Evolutionary conservation across 1,140 invertebrate genomes (phyloP).

Genomic region (Hesperophylax magnus): DNA sequence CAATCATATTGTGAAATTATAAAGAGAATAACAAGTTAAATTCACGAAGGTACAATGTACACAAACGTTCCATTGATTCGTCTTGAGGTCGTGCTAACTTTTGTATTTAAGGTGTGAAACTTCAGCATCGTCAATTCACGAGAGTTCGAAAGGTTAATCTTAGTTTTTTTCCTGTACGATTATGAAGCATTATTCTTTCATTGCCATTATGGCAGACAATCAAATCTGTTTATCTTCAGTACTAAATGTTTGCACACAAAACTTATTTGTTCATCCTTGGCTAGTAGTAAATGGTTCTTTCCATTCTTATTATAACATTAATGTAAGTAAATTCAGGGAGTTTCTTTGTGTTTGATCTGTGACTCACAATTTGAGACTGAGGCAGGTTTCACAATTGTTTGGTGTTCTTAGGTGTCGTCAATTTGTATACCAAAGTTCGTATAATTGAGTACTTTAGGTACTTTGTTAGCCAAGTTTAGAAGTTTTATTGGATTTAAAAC

Average conservation of each 20-base stretch:
- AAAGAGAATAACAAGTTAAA: too few species aligned
- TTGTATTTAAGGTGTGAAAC: slow-evolving; percentile 25
- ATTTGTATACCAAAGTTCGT: too few species aligned
- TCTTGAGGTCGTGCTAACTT: background rate
- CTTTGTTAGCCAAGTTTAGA: too few species aligned
- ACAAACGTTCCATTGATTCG: background rate
- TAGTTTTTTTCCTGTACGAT: slow-evolving; percentile 16
- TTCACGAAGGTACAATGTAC: too few species aligned
- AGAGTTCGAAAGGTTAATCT: slow-evolving; percentile 35
- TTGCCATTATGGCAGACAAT: slow-evolving; percentile 34
- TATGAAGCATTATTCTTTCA: slow-evolving; percentile 25
- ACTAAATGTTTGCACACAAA: slow-evolving; percentile 6
- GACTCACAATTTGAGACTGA: background rate
- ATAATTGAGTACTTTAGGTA: too few species aligned
- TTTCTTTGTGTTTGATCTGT: background rate
- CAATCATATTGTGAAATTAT: too few species aligned
- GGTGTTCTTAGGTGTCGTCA: too few species aligned
- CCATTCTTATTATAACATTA: too few species aligned
- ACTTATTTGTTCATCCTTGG: slow-evolving; percentile 6
- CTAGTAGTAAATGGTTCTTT: background rate
- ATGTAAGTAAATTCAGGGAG: too few species aligned
- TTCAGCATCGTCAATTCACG: slow-evolving; percentile 1
- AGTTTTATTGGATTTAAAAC: too few species aligned
- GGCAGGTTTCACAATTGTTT: too few species aligned
- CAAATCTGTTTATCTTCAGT: slow-evolving; percentile 35